Base-by-base conservation (phyloP, 2,797 vertebrate species). In the Brotula barbata region DNA sequence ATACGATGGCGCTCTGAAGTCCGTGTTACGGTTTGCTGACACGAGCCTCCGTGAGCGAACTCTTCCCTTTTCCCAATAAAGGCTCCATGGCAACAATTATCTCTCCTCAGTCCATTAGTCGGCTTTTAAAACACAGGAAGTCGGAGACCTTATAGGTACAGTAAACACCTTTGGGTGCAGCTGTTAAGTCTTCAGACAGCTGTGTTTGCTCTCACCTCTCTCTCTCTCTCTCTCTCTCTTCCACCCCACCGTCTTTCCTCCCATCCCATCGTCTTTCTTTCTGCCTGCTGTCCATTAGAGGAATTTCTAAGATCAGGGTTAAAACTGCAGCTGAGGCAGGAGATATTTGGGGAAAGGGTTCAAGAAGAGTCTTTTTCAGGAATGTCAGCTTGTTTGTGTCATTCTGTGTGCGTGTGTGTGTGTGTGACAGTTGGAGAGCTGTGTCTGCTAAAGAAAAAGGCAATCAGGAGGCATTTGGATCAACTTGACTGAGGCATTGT, bases 41-140 rank as follows among this genome's bases (percentile, higher is more conserved):
- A 37, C 25, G 15, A 1, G 60, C 25, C 5, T 51, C 40, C 47
- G 3, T 15, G n/a, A 62, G 46, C 69, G 53, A 76, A 73, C 48
- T 72, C 53, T 19, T 58, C n/a, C 17, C 5, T 48, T 68, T 57
- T 28, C 76, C 21, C 52, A 61, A 63, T 63, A 39, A 71, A 42
- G 58, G 83, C 58, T 82, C 80, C 59, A 72, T 65, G 68, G 69
- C 40, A 71, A 84, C 75, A 65, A 43, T 72, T 56, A 50, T 73
- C 58, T 37, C 66, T 23, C 16, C 22, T 46, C 34, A 52, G 64
- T 82, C 70, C 56, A 59, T 85, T 72, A 75, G 71, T 34, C 25
- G 21, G 54, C 53, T 67, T 73, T 82, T 53, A 75, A 81, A 75
- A 71, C 16, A 1, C 79, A 81, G 60, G 59, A 75, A 70, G 68